Evolutionary conservation across 2,113 vertebrate species (phyloP), one percentile per base, ranked within the genome.

Genomic region (Ictalurus punctatus): DNA sequence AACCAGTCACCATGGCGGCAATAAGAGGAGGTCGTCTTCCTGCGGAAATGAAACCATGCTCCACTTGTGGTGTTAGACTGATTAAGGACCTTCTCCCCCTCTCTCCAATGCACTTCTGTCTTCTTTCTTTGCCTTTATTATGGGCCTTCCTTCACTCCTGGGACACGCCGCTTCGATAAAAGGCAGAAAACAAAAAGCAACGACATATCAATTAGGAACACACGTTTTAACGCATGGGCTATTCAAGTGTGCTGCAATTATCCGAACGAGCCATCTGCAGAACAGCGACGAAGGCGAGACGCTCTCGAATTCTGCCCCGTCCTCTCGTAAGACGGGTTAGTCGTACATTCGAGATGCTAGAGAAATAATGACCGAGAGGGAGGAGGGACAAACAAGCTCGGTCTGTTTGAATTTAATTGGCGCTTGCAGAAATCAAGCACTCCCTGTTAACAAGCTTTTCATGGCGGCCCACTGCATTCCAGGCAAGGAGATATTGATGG

Each of bases 11-110:
- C 23, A 54, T 16, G 25, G 7, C 76, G 16, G 76, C 14, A 78
- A 2, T 54, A n/a, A 52, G 25, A 78, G 14, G 14, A 78, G 13
- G 25, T 78, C 44, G 0, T 76, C 83, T 40, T 88, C 30, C 73
- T 73, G 89, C 73, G 89, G 91, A 94, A 91, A 94, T 89, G 90
- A 81, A 91, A 90, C 86, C 91, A 90, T 91, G 86, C 59, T 86
- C 78, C 85, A 84, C 87, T 89, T 82, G 89, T 93, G 90, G 83
- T 92, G 59, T 92, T 88, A 89, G 83, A 92, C 86, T 88, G 91
- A 93, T 94, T 91, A 91, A 82, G 63, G 34, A 71, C 34, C 30
- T 44, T 92, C 84, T 48, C 44, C 0, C 44, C 7, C 44, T 87
- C 58, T 84, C 59, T 61, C 67, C 14, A 17, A 0, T 27, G 76